Base-by-base conservation (phyloP, 2,797 vertebrate genomes). In the Tokudaia muenninki region DNA sequence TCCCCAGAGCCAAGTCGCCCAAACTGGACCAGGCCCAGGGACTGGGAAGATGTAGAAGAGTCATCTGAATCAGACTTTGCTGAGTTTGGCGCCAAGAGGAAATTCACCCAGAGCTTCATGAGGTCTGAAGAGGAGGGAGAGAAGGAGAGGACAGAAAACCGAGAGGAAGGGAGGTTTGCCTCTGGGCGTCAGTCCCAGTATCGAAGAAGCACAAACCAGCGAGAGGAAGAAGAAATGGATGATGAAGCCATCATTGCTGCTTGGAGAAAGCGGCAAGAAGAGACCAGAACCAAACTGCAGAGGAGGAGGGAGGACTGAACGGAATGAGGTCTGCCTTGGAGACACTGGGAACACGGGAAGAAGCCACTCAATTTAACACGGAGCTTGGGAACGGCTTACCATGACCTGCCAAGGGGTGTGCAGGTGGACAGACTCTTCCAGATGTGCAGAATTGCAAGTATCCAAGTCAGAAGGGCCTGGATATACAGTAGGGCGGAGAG, bases 211-310 rank as follows among this genome's bases (percentile, higher is more conserved):
- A 98, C 97, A 0, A 99, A 98, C 10, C 98, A 98, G 59, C 99
- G 99, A n/a, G 98, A 99, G 0, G 98, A 99, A 0, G 99, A 99
- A 94, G 99, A 99, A 94, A 98, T 98, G 41, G 98, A 99, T 14
- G 99, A 99, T 4, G 99, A 99, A 87, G 99, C 99, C 90, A 98
- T 99, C 92, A 99, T 99, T 0, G 97, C 98, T 3, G 99, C 99
- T 2, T 99, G 99, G 99, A 99, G 99, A 96, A 99, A 97, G 22
- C 99, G 99, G 91, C 99, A 99, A 91, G 99, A 99, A 96, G 98
- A 99, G 80, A 98, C 98, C 0, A 99, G 99, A 87, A 98, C 98
- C 74, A 99, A 98, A 93, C 97, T 99, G 61, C 98, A 98, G n/a
- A 98, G 92, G 79, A 87, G 97, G 88, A 98, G 97, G 94, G 98